phyloP scores from a whole-genome alignment of 2,888 invertebrate genomes.

The Aphodius sticticus region DNA sequence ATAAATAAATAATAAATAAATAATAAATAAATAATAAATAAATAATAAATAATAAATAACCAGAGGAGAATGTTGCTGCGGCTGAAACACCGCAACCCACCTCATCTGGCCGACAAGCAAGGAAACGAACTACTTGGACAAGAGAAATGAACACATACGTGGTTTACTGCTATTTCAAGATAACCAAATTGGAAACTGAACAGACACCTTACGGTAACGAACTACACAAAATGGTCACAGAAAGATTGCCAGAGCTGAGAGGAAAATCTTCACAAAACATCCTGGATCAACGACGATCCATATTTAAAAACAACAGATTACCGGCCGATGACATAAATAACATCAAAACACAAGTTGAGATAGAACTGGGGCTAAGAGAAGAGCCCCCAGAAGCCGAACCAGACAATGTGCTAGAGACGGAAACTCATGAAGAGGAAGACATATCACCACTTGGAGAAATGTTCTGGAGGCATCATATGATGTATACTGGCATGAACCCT shows the following conservation, averaged over 20 bases:
- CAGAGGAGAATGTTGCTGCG: no score
- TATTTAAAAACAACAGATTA: neutral
- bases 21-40: no score
- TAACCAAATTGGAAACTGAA: neutral
- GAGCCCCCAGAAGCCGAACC: neutral
- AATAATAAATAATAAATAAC: no score
- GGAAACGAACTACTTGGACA: conserved; percentile 5
- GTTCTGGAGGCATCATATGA: no score
- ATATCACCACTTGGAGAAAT: no score
- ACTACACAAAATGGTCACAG: no score
- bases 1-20: no score
- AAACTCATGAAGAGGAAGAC: neutral
- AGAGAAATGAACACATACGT: neutral
- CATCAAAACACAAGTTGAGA: neutral
- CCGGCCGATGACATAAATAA: neutral
- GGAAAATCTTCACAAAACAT: neutral
- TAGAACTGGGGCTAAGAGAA: neutral
- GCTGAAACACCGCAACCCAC: neutral
- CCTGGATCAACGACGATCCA: neutral
- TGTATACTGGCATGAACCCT: no score
- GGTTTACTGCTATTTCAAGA: neutral
- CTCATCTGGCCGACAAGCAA: neutral
- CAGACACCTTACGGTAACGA: neutral
- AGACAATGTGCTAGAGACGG: neutral
- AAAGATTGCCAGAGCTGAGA: neutral